Conservation (phyloP, 2,888 invertebrate species). For the Bombyx huttoni region DNA sequence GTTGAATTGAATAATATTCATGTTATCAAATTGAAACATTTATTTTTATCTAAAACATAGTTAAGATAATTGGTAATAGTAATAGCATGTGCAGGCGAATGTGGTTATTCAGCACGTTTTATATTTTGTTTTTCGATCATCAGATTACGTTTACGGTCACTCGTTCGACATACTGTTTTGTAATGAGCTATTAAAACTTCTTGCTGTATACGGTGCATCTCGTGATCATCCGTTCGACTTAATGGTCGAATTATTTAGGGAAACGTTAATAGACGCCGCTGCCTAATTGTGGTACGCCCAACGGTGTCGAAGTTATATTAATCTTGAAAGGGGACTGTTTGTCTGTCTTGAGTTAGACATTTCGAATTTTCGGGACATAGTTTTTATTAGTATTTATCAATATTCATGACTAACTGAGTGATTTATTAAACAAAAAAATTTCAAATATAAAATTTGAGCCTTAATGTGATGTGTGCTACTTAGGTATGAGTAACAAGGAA, state of each 20-base stretch:
- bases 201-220: not conserved
- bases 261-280: constrained; percentile 12
- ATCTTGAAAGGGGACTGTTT: not conserved
- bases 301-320: constrained; percentile 3
- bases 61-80: not conserved
- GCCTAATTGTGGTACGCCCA: constrained; percentile 16
- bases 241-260: constrained; percentile 15
- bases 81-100: not conserved
- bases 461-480: too few relatives aligned
- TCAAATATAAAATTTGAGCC: too few relatives aligned
- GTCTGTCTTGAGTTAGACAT: not conserved
- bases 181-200: not conserved
- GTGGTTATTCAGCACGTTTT: not conserved
- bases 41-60: not conserved
- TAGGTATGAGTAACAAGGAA: not conserved
- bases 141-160: not conserved
- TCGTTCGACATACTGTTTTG: not conserved
- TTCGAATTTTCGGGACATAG: too few relatives aligned
- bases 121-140: not conserved
- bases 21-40: not conserved
- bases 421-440: too few relatives aligned
- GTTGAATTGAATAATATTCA: not conserved
- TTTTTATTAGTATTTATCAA: too few relatives aligned
- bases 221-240: constrained; percentile 1
- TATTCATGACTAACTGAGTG: too few relatives aligned